These are phyloP conservation scores for Tachypleus tridentatus DNA, from an alignment of 1,140 invertebrate species.

Conservation along the genomic window DNA sequence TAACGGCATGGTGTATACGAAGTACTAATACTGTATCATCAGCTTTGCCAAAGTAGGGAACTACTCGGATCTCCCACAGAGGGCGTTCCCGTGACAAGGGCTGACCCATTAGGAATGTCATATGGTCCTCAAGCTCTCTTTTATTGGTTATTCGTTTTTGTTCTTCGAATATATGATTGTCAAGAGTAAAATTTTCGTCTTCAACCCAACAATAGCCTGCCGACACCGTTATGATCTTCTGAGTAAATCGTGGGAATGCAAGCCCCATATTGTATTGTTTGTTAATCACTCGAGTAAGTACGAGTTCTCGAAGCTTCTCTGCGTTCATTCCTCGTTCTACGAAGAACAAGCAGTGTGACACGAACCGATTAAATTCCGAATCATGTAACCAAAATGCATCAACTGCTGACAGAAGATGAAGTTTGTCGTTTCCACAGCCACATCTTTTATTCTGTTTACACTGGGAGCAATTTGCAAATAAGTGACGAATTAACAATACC, in stretches of 20 bases:
- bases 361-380: constrained; percentile 14
- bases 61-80: constrained; percentile 43
- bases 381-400: constrained; percentile 18
- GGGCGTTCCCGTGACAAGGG: constrained; percentile 36
- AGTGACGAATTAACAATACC: constrained; percentile 5
- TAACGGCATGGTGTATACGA: constrained; percentile 43
- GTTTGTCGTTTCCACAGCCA: constrained; percentile 8
- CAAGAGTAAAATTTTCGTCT: constrained; percentile 40
- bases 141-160: constrained; percentile 29
- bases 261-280: constrained; percentile 14
- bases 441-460: neutral
- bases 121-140: constrained; percentile 35
- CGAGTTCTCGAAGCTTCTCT: constrained; percentile 8
- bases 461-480: constrained; percentile 10
- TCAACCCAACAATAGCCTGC: constrained; percentile 40
- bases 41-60: constrained; percentile 36
- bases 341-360: constrained; percentile 17
- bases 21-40: constrained; percentile 41
- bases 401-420: constrained; percentile 10
- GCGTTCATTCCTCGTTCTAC: constrained; percentile 15
- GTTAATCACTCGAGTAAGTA: constrained; percentile 14
- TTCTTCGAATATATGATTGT: constrained; percentile 41
- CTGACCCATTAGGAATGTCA: constrained; percentile 35
- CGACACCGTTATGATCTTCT: constrained; percentile 34
- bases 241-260: constrained; percentile 40